These are phyloP conservation scores for Erythrocebus patas DNA, from an alignment of 2,113 vertebrate genomes.

Conservation along the genomic window DNA sequence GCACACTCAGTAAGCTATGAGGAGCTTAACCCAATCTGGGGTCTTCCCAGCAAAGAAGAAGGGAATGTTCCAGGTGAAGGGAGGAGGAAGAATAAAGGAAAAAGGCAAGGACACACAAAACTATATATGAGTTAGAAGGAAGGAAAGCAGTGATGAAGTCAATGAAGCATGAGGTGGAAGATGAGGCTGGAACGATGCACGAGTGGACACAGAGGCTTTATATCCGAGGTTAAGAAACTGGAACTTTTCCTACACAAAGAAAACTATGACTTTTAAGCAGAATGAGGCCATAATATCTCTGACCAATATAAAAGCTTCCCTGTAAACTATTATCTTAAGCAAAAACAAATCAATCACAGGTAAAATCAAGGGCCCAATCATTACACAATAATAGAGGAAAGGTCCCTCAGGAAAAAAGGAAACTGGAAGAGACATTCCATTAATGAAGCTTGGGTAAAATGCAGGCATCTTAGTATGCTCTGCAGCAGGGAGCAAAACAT, in stretches of 20 bases:
- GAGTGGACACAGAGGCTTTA: not conserved
- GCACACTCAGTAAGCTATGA: not conserved
- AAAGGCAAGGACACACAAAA: not conserved
- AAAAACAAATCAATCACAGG: not conserved
- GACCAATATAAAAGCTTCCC: not conserved
- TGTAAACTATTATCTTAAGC: not conserved
- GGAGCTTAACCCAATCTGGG: no score
- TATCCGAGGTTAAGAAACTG: not conserved
- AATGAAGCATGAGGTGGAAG: not conserved
- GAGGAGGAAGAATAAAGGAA: not conserved
- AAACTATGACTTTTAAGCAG: not conserved
- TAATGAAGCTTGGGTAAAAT: not conserved
- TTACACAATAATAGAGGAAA: not conserved
- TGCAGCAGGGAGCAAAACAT: not conserved
- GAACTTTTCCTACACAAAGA: not conserved
- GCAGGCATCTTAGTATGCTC: not conserved
- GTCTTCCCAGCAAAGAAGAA: not conserved
- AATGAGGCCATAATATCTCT: not conserved
- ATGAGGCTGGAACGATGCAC: not conserved
- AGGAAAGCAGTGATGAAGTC: rapidly evolving
- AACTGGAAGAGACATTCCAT: not conserved
- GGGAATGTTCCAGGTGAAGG: not conserved
- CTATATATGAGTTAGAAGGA: not conserved
- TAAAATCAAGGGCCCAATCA: not conserved
- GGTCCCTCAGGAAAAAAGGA: not conserved